Evolutionary conservation across 2,797 vertebrate species (phyloP).

Genomic region (Miichthys miiuy): DNA sequence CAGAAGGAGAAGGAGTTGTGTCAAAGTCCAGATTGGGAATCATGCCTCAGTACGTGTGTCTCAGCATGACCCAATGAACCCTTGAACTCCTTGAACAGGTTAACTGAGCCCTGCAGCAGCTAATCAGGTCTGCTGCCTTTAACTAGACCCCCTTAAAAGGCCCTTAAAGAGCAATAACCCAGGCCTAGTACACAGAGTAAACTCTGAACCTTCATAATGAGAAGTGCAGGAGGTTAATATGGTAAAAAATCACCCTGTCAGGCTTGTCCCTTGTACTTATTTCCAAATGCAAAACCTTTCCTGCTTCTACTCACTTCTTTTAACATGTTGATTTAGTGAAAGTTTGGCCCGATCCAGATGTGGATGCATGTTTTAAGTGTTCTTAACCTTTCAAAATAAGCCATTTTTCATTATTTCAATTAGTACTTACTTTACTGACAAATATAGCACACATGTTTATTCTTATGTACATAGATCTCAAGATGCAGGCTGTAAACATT

Average conservation of each 20-base stretch:
- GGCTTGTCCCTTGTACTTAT: conserved; percentile 21
- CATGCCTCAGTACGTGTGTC: conserved; percentile 95
- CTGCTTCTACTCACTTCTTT: background rate
- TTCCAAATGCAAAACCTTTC: conserved; percentile 15
- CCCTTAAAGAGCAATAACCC: conserved; percentile 45
- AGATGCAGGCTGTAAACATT: background rate
- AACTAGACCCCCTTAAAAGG: conserved; percentile 47
- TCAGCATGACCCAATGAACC: conserved; percentile 45
- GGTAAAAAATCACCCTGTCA: conserved; percentile 18
- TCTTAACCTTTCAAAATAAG: background rate
- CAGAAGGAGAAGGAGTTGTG: conserved; percentile 90
- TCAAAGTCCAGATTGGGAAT: conserved; percentile 89
- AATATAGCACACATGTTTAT: background rate
- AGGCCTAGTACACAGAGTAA: conserved; percentile 17
- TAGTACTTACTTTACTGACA: background rate
- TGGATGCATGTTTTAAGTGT: background rate
- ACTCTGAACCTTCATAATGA: conserved; percentile 35
- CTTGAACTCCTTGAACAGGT: conserved; percentile 53
- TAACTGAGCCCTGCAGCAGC: conserved; percentile 55
- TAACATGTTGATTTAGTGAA: background rate
- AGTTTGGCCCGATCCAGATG: background rate
- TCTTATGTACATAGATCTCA: background rate
- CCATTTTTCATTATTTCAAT: background rate
- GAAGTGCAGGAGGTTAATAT: conserved; percentile 52
- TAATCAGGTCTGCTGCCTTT: conserved; percentile 53